Percentiles rank a stretch among this genome's conserved stretches.
Conservation (phyloP, 2,797 vertebrate species). For the Anguilla anguilla region DNA sequence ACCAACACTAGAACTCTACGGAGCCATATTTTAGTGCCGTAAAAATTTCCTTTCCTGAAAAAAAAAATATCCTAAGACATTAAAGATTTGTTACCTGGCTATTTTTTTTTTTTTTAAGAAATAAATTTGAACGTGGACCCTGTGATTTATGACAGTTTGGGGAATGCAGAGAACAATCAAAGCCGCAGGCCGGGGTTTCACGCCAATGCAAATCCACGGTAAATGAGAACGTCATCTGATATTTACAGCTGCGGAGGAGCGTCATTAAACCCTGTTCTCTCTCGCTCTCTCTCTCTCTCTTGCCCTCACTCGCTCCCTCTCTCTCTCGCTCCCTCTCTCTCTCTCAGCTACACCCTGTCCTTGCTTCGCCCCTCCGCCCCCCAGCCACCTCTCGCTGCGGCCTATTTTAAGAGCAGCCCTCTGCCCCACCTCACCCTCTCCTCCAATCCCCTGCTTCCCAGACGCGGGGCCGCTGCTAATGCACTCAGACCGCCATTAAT, state of each 20-base stretch:
- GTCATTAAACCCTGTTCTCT: constrained; percentile 23
- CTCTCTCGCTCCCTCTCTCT: neutral
- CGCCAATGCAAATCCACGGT: constrained; percentile 39
- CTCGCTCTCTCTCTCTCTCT: neutral
- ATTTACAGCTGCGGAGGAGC: constrained; percentile 44
- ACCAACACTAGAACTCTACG: neutral
- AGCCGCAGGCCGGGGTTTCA: constrained; percentile 30
- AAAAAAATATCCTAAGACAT: neutral
- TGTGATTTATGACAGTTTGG: neutral
- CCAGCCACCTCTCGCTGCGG: neutral
- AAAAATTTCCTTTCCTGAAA: neutral
- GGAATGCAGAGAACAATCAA: constrained; percentile 24
- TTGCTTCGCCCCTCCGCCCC: neutral
- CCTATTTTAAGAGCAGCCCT: constrained; percentile 24
- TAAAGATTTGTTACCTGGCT: neutral
- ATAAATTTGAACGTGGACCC: neutral
- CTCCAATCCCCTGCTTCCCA: neutral
- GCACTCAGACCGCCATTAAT: neutral
- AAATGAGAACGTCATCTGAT: constrained; percentile 49
- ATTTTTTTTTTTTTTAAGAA: neutral
- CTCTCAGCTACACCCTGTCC: neutral
- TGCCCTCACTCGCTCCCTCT: neutral
- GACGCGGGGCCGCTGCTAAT: neutral
- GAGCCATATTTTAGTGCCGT: too few relatives aligned
- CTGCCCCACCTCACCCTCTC: neutral